Evolutionary conservation across 1,140 invertebrate genomes (phyloP).

Genomic region (Cardiocondyla obscurior): DNA sequence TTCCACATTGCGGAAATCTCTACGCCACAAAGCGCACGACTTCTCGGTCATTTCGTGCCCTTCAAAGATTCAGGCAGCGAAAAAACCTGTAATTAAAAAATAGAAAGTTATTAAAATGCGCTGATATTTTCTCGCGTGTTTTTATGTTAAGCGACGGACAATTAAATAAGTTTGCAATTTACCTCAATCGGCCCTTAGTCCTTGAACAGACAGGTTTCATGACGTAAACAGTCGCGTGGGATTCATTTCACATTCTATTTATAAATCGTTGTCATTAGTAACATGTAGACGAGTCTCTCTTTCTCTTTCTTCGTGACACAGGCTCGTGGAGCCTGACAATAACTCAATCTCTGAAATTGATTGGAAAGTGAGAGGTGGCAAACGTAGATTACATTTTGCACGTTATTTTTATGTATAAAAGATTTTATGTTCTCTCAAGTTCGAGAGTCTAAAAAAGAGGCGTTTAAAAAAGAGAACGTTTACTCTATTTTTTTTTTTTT

Average conservation of each 20-base stretch:
- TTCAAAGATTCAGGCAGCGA: neutral
- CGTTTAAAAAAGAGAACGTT: no score
- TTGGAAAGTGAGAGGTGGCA: neutral
- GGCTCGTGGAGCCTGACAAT: slow-evolving; percentile 3
- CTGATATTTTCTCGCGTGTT: neutral
- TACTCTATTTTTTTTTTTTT: no score
- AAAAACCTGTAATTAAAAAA: neutral
- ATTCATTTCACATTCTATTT: slow-evolving; percentile 51
- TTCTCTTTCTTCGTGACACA: neutral
- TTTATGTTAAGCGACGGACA: neutral
- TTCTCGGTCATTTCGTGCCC: neutral
- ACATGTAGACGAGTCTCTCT: neutral
- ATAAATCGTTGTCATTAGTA: slow-evolving; percentile 45
- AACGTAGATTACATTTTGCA: neutral
- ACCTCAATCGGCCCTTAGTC: slow-evolving; percentile 6
- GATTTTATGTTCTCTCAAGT: neutral
- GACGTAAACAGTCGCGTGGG: slow-evolving; percentile 45
- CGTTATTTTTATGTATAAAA: neutral
- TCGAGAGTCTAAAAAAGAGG: neutral
- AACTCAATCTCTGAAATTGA: slow-evolving; percentile 18
- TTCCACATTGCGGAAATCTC: neutral
- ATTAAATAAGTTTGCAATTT: neutral
- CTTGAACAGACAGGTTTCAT: slow-evolving; percentile 29
- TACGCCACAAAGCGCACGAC: neutral
- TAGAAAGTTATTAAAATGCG: neutral